Base-by-base conservation (phyloP, 2,113 vertebrate genomes). In the Athene cunicularia region DNA sequence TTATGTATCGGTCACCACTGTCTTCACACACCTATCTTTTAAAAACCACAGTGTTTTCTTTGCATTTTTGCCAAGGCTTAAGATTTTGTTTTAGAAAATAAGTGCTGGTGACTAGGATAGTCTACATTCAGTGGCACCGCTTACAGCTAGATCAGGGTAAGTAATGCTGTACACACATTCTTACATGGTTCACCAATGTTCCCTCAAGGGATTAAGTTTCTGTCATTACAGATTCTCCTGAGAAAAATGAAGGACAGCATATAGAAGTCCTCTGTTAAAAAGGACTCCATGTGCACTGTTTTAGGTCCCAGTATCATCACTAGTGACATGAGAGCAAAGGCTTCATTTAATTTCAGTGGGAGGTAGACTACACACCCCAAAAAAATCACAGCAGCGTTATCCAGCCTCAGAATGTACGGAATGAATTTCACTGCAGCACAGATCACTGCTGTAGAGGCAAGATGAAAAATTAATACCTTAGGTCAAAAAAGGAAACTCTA, bases 391-490 rank as follows among this genome's bases (percentile, higher is more conserved):
- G 56, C 43, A 88, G 71, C 35, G n/a, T 59, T 43, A 35, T 7
- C 47, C 49, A 64, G 63, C 24, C 50, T 64, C 49, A 56, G 62
- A 94, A 71, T 6, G 22, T 2, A 59, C 11, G 4, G 17, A 68
- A 41, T 22, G 13, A 82, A 27, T 80, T 88, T 56, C 58, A 86
- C 24, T 64, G 47, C 62, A 82, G 62, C 47, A 86, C 49, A 93
- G 53, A 56, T 37, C 71, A 47, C 0, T 76, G 70, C 55, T 90
- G 59, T 53, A 77, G 28, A 86, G 76, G 11, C 22, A 72, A 37
- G 49, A 91, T 80, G 52, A 88, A 96, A 97, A 88, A 95, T 86
- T 64, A 83, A 96, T 96, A 71, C 37, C 74, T 49, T 33, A 8
- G 60, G 93, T 82, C 49, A 87, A 41, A 68, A 95, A 75, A 66